Percentiles rank a stretch among this genome's conserved stretches.
Conservation (phyloP, 2,113 vertebrate genomes). For the Xerus inauris region DNA sequence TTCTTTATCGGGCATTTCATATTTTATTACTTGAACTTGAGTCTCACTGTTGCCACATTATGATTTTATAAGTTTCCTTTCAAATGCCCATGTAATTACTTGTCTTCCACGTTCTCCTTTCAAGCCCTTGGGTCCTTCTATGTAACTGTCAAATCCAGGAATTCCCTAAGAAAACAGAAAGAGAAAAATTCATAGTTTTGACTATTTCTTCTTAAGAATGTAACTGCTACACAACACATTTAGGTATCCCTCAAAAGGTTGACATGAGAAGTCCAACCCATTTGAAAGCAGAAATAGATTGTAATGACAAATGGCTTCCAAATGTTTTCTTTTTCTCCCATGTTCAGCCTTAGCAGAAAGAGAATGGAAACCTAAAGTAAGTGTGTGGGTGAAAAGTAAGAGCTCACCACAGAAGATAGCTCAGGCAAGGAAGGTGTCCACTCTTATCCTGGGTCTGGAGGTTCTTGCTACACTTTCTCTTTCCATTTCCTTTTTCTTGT, state of each 20-base stretch:
- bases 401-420: fast-evolving
- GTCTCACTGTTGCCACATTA: neutral
- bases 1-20: neutral
- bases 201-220: neutral
- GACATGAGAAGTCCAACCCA: neutral
- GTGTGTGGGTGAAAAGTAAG: neutral
- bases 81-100: conserved; percentile 65
- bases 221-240: neutral
- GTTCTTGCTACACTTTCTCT: neutral
- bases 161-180: conserved; percentile 71
- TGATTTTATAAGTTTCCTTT: neutral
- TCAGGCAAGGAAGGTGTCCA: neutral
- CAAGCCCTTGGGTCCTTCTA: conserved; percentile 73
- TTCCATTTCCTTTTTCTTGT: neutral
- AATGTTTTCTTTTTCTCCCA: neutral
- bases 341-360: neutral
- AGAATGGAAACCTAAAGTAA: neutral
- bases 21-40: neutral
- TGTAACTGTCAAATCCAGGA: conserved; percentile 69
- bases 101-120: conserved; percentile 73
- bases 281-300: neutral
- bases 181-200: conserved; percentile 9
- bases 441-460: neutral
- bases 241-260: neutral
- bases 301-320: neutral